Conservation (phyloP, 1,140 invertebrate species). For the Manduca sexta region DNA sequence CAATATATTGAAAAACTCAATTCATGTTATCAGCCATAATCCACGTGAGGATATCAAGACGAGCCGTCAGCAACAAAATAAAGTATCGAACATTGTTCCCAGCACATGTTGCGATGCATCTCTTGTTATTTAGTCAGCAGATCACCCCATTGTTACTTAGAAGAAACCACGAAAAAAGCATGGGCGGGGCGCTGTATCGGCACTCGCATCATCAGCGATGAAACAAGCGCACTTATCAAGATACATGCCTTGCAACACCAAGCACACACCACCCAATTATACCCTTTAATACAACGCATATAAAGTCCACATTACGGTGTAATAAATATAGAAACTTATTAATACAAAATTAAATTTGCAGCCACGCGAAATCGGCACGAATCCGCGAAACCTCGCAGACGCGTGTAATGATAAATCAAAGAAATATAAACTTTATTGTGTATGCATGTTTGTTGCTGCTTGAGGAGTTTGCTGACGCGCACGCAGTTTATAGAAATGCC, state of each 20-base stretch:
- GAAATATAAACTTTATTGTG: slow-evolving; percentile 4
- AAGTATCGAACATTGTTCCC: slow-evolving; percentile 36
- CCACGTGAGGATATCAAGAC: slow-evolving; percentile 3
- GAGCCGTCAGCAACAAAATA: slow-evolving; percentile 8
- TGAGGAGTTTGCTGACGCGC: neutral
- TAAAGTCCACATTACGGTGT: slow-evolving; percentile 30
- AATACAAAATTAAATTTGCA: slow-evolving; percentile 72
- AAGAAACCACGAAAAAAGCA: slow-evolving; percentile 69
- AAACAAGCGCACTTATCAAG: slow-evolving; percentile 59
- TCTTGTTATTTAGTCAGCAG: slow-evolving; percentile 70
- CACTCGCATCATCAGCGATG: slow-evolving; percentile 56
- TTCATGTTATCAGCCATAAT: neutral
- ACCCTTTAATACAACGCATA: slow-evolving; percentile 14
- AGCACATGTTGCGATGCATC: slow-evolving; percentile 56
- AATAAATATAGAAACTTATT: slow-evolving; percentile 44
- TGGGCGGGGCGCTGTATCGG: slow-evolving; percentile 62
- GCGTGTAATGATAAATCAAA: neutral
- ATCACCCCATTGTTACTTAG: slow-evolving; percentile 70
- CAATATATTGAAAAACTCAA: too few relatives aligned
- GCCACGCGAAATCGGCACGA: slow-evolving; percentile 65
- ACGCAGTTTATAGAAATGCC: neutral
- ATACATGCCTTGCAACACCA: slow-evolving; percentile 63
- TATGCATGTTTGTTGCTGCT: neutral
- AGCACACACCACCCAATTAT: slow-evolving; percentile 16
- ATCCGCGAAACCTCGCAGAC: slow-evolving; percentile 31